Percentiles rank a stretch among this genome's conserved stretches.
These are phyloP conservation scores for Caenorhabditis auriculariae DNA, from an alignment of 2,888 invertebrate genomes.

Conservation along the genomic window DNA sequence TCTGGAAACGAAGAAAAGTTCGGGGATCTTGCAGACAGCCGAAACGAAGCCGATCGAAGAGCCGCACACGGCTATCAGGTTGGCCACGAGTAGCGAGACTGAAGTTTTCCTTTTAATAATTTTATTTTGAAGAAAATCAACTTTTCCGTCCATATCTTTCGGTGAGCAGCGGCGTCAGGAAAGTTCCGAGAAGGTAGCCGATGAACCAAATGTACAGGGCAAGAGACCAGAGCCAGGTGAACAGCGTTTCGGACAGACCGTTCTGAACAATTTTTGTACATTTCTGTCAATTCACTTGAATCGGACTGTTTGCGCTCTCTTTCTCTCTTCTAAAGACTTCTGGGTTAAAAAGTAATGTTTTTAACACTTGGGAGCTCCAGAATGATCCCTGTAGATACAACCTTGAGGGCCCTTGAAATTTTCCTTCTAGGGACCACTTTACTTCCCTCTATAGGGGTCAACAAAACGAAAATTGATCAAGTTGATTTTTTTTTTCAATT, in stretches of 20 bases:
- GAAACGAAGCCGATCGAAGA: slow-evolving; percentile 21
- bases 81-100: slow-evolving; percentile 35
- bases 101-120: slow-evolving; percentile 1
- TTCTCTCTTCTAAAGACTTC: too few species aligned
- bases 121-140: slow-evolving; percentile 4
- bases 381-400: too few species aligned
- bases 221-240: slow-evolving; percentile 42
- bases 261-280: too few species aligned
- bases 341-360: too few species aligned
- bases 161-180: slow-evolving; percentile 33
- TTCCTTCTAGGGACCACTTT: too few species aligned
- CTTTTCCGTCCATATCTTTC: slow-evolving; percentile 30
- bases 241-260: slow-evolving; percentile 28
- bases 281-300: background rate
- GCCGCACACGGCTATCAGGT: slow-evolving; percentile 28
- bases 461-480: too few species aligned
- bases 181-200: slow-evolving; percentile 41
- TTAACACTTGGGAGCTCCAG: too few species aligned
- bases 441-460: too few species aligned
- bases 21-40: slow-evolving; percentile 10
- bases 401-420: too few species aligned
- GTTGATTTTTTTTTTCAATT: too few species aligned
- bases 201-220: slow-evolving; percentile 51
- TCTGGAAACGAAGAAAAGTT: slow-evolving; percentile 40
- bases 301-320: too few species aligned